These are phyloP conservation scores for Tyrophagus putrescentiae DNA, from an alignment of 1,140 invertebrate genomes.

Conservation along the genomic window DNA sequence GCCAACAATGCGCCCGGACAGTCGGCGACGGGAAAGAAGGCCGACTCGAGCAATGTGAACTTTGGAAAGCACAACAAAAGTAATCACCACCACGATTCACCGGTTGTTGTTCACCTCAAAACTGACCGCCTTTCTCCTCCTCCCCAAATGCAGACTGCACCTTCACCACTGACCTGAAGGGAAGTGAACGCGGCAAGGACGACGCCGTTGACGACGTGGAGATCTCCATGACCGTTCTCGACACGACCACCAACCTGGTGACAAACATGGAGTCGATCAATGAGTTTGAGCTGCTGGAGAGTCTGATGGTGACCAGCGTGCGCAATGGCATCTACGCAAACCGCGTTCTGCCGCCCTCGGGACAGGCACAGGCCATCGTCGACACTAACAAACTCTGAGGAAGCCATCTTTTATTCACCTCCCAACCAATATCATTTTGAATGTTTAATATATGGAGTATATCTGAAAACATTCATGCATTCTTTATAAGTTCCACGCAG, in stretches of 20 bases:
- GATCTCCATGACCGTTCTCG: background rate
- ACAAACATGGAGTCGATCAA: conserved; percentile 5
- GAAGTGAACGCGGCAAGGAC: background rate
- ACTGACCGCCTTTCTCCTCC: background rate
- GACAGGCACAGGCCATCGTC: too few relatives aligned
- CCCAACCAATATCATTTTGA: too few relatives aligned
- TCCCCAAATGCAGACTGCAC: background rate
- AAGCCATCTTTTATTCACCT: too few relatives aligned
- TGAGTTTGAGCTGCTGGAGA: background rate
- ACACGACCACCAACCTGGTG: background rate
- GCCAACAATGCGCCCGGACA: background rate
- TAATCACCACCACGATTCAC: background rate
- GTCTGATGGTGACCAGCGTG: conserved; percentile 8
- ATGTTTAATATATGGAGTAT: too few relatives aligned
- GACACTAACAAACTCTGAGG: too few relatives aligned
- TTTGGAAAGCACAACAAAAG: background rate
- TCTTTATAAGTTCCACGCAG: too few relatives aligned
- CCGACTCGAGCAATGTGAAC: background rate
- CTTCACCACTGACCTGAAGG: background rate
- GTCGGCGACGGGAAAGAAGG: background rate
- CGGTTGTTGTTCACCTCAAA: background rate
- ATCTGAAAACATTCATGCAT: too few relatives aligned
- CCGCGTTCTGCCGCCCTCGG: background rate
- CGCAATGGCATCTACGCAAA: conserved; percentile 8
- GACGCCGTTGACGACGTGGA: background rate